These are phyloP conservation scores for Tethea ocularis DNA, from an alignment of 2,888 invertebrate species.

Conservation along the genomic window DNA sequence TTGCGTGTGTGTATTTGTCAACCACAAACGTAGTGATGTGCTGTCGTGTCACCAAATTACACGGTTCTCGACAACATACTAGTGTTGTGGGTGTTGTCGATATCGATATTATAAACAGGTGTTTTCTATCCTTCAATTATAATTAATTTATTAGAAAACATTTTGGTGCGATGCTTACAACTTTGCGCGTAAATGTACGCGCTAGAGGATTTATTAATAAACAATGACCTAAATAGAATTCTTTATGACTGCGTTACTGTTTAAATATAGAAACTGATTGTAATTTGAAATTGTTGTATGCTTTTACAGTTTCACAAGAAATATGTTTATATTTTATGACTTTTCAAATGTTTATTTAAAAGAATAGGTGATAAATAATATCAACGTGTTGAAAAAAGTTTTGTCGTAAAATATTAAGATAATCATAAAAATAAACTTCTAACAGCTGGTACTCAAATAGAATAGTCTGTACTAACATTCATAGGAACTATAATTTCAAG, in stretches of 20 bases:
- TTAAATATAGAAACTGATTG: background rate
- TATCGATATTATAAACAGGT: slow-evolving; percentile 25
- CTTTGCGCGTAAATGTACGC: background rate
- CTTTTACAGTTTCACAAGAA: background rate
- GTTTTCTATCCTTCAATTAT: slow-evolving; percentile 10
- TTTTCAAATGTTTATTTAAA: no score
- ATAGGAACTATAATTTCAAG: no score
- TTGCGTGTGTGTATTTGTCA: slow-evolving; percentile 17
- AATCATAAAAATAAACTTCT: no score
- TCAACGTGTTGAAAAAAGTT: no score
- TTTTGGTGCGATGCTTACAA: background rate
- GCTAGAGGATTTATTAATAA: background rate
- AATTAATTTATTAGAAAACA: background rate
- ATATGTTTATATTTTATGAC: no score
- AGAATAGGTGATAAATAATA: no score
- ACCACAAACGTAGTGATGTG: slow-evolving; percentile 35
- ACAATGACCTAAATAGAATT: slow-evolving; percentile 3
- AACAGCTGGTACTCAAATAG: no score
- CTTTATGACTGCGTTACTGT: background rate
- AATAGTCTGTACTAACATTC: no score
- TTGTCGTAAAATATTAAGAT: no score
- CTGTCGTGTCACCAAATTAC: slow-evolving; percentile 55
- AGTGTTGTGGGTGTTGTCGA: slow-evolving; percentile 31
- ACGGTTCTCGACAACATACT: slow-evolving; percentile 29
- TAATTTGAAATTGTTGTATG: background rate